Conservation (phyloP, 2,888 invertebrate species). For the Hydraecia micacea region DNA sequence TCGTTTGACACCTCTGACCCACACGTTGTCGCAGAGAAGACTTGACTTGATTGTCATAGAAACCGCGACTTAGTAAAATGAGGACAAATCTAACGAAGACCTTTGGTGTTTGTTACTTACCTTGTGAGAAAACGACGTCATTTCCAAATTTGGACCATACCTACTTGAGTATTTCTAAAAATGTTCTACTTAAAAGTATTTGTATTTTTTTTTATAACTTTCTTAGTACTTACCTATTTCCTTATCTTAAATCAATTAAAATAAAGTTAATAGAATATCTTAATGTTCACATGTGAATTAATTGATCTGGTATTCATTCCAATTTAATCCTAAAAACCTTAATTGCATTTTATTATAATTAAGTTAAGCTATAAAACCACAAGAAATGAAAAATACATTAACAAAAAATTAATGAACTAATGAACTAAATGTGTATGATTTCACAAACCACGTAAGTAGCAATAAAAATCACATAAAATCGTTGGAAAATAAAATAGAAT, state of each 20-base stretch:
- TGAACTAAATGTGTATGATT: conserved; percentile 39
- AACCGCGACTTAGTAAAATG: neutral
- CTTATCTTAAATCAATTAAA: conserved; percentile 4
- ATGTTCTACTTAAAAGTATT: neutral
- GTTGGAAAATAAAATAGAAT: conserved; percentile 71
- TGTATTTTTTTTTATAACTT: conserved; percentile 6
- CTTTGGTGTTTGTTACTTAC: neutral
- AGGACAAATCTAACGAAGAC: neutral
- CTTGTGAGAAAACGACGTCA: neutral
- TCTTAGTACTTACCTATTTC: neutral
- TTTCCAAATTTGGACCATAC: neutral
- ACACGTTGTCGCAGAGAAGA: neutral
- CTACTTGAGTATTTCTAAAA: neutral
- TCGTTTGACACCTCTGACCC: neutral
- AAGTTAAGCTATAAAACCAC: conserved; percentile 2
- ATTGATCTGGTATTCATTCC: conserved; percentile 28
- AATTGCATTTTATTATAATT: neutral
- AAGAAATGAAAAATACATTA: neutral
- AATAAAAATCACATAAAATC: conserved; percentile 73
- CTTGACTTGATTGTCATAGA: neutral
- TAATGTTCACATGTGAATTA: conserved; percentile 24
- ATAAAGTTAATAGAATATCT: conserved; percentile 24
- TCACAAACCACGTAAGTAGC: conserved; percentile 59
- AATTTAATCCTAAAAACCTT: neutral
- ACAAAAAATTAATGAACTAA: conserved; percentile 4